A percentile compares a stretch with the other conserved stretches of the same genome.
These are phyloP conservation scores for Sinonovacula constricta DNA, from an alignment of 1,140 invertebrate species.

Conservation along the genomic window DNA sequence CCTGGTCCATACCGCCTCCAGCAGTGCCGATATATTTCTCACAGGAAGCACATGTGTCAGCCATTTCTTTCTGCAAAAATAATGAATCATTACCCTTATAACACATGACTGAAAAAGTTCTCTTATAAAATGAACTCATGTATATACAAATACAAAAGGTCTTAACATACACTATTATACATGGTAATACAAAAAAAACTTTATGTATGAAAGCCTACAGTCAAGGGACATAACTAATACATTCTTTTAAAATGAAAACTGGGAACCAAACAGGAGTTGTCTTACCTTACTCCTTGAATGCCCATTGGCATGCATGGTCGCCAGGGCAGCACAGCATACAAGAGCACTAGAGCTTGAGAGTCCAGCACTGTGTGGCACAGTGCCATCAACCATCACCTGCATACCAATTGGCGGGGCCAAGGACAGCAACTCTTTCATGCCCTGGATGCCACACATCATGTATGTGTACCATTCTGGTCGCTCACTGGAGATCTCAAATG, in stretches of 20 bases:
- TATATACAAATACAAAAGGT: background rate
- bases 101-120: background rate
- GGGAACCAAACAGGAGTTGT: too few species aligned
- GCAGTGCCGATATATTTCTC: slow-evolving; percentile 95
- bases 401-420: slow-evolving; percentile 81
- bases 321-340: slow-evolving; percentile 93
- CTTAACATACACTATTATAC: too few species aligned
- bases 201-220: too few species aligned
- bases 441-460: slow-evolving; percentile 94
- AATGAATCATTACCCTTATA: background rate
- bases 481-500: slow-evolving; percentile 75
- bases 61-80: slow-evolving; percentile 84
- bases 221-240: too few species aligned
- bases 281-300: slow-evolving; percentile 72
- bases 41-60: slow-evolving; percentile 90
- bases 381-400: slow-evolving; percentile 88
- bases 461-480: slow-evolving; percentile 95
- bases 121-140: too few species aligned
- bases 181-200: too few species aligned
- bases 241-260: too few species aligned
- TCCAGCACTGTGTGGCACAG: slow-evolving; percentile 93
- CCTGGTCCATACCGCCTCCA: slow-evolving; percentile 99
- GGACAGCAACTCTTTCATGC: slow-evolving; percentile 80
- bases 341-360: slow-evolving; percentile 98
- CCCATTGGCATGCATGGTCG: slow-evolving; percentile 86